Evolutionary conservation across 2,113 vertebrate genomes (phyloP).

Genomic region (Apaloderma vittatum): DNA sequence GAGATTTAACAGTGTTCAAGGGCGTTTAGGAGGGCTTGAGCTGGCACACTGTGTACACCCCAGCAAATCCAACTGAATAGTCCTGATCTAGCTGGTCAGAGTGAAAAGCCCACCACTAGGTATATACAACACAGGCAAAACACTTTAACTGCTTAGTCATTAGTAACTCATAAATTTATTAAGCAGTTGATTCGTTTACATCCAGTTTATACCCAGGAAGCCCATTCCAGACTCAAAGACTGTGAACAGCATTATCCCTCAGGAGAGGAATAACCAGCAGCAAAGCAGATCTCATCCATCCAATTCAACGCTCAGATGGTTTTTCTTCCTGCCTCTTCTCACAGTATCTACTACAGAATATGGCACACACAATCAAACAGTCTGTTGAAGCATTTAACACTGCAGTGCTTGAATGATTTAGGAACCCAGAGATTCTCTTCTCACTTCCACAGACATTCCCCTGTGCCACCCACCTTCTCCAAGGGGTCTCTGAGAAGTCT

Average conservation of each 20-base stretch:
- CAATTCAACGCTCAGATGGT: not conserved
- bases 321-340: not conserved
- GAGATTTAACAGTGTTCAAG: not conserved
- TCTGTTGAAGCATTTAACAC: not conserved
- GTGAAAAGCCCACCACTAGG: not conserved
- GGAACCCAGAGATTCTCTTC: not conserved
- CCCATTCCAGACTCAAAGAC: not conserved
- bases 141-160: not conserved
- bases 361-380: not conserved
- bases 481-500: not conserved
- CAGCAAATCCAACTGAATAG: not conserved
- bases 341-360: not conserved
- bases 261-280: not conserved
- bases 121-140: not conserved
- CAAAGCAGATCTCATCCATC: not conserved
- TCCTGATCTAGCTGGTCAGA: not conserved
- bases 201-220: not conserved
- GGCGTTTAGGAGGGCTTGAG: not conserved
- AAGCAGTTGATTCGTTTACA: not conserved
- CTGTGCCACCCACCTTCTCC: not conserved
- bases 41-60: not conserved
- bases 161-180: not conserved
- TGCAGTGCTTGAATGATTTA: not conserved
- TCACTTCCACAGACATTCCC: not conserved
- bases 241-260: not conserved